Evolutionary conservation across 2,888 invertebrate genomes (phyloP), one percentile per base, ranked within the genome.

Genomic region (Habroteleia sp.): DNA sequence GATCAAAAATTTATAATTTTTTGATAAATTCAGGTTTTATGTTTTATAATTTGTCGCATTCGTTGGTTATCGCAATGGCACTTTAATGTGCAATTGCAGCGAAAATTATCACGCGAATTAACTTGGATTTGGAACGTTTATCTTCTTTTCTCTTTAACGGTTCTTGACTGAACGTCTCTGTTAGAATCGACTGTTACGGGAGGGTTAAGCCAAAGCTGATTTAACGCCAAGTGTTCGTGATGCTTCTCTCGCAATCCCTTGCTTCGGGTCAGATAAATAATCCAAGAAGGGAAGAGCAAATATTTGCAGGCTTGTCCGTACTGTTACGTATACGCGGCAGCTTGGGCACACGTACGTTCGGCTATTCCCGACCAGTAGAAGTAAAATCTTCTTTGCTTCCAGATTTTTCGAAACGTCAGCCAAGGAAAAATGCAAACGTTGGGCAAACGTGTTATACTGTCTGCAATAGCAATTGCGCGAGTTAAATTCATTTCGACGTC

Each of bases 181-280:
- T 71, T 60, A 31, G 46, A 31, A 65, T 52, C 48, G 63, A 29
- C 42, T 3, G 25, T 33, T 35, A n/a, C 41, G 33, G 50, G 42
- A 63, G 48, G 65, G 73, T 46, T 73, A 73, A 73, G 50, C 31
- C 66, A 66, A 60, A 66, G 66, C 74, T 66, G 74, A 74, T 74
- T 74, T 66, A 66, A 74, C 62, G 54, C 60, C 66, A 56, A 73
- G 66, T 39, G 65, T 37, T 73, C 56, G 65, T 63, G 50, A 48
- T 58, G 76, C 74, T 74, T 60, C 72, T 56, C 72, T 72, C 68
- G 69, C 75, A 65, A 76, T 76, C 77, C 77, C 66, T 73, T 41
- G 68, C 41, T 25, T 29, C 76, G 50, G 80, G 77, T 76, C 80
- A 74, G 80, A 79, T 80, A 81, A 81, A 82, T 82, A 82, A 80